Percentiles rank a stretch among this genome's conserved stretches.
Evolutionary conservation across 2,888 invertebrate genomes (phyloP).

Genomic region (Conus canariensis): DNA sequence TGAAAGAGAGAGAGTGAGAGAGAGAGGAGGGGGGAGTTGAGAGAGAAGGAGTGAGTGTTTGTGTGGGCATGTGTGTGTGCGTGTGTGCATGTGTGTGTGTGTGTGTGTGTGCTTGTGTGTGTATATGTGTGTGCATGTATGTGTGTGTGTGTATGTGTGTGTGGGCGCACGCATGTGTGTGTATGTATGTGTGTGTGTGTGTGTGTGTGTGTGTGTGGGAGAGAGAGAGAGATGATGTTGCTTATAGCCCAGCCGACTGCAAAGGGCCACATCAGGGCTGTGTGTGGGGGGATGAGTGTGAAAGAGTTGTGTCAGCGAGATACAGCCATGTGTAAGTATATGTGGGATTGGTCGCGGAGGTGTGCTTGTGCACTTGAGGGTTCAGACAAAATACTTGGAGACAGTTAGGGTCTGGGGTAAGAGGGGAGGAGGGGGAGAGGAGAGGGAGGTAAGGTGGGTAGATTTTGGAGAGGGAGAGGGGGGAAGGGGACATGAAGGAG

Average conservation of each 20-base stretch:
- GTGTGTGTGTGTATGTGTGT: neutral
- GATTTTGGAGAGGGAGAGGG: neutral
- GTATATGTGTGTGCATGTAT: neutral
- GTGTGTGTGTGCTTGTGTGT: conserved; percentile 20
- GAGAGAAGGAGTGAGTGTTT: neutral
- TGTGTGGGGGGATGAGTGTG: too few species aligned
- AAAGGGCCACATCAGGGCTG: too few species aligned
- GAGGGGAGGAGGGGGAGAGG: too few species aligned
- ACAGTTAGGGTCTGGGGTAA: too few species aligned
- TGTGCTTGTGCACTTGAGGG: too few species aligned
- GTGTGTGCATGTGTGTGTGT: conserved; percentile 25
- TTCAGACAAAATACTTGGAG: too few species aligned
- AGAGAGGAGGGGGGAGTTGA: neutral
- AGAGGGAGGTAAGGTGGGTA: neutral
- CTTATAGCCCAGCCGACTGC: too few species aligned
- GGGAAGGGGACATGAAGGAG: neutral
- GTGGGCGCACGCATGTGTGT: neutral
- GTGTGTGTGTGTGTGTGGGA: neutral
- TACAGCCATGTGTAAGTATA: too few species aligned
- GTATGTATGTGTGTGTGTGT: neutral
- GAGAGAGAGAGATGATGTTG: too few species aligned
- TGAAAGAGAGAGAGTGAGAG: neutral
- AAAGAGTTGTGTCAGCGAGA: too few species aligned
- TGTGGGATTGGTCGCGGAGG: too few species aligned
- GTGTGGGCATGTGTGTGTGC: neutral